Evolutionary conservation across 2,797 vertebrate genomes (phyloP).

Genomic region (Anisognathus igniventris): DNA sequence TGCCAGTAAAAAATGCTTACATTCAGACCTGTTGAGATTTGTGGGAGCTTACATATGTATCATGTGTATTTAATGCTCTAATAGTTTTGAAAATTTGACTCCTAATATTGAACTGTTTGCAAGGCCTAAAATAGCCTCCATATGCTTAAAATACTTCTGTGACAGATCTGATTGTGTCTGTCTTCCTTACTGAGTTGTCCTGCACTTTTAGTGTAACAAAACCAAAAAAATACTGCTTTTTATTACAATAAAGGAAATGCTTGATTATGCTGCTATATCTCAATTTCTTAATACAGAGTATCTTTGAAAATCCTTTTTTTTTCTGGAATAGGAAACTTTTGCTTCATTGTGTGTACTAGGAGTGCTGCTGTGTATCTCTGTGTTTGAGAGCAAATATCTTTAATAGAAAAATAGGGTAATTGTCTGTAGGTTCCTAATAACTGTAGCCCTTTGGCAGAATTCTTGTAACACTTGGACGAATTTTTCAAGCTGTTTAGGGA

Average conservation of each 20-base stretch:
- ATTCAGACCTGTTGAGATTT: not conserved
- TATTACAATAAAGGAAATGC: not conserved
- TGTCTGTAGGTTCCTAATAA: not conserved
- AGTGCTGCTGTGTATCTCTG: not conserved
- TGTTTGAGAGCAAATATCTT: not conserved
- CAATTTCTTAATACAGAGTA: not conserved
- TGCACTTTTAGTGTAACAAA: not conserved
- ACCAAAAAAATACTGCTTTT: not conserved
- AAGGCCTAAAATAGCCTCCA: not conserved
- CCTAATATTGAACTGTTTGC: not conserved
- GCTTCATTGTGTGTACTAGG: not conserved
- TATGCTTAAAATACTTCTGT: not conserved
- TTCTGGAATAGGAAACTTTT: not conserved
- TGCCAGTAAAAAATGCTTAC: not conserved
- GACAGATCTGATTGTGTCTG: not conserved
- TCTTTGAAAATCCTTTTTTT: not conserved
- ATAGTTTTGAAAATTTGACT: not conserved
- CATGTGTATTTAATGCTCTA: not conserved
- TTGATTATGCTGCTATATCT: not conserved
- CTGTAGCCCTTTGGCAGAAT: not conserved
- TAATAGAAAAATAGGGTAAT: not conserved
- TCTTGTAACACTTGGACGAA: not conserved
- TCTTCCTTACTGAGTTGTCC: not conserved
- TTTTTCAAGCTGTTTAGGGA: not conserved
- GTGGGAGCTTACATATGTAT: not conserved